Percentiles rank a stretch among this genome's conserved stretches.
phyloP scores from a whole-genome alignment of 1,140 invertebrate species.

The Colletes gigas region DNA sequence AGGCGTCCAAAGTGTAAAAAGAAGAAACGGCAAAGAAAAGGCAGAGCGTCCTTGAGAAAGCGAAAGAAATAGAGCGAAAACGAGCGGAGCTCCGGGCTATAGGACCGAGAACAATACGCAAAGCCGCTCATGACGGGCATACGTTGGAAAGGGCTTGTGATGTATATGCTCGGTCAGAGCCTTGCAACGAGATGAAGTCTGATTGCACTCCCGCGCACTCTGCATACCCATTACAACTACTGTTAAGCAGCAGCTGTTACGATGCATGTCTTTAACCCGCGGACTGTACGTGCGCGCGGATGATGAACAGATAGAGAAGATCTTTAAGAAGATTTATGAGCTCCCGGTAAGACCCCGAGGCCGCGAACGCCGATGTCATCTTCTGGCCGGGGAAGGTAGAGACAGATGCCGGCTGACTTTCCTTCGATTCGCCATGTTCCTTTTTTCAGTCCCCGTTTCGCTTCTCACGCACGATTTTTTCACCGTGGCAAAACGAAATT shows the following conservation, averaged over 20 bases:
- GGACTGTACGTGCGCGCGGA: constrained; percentile 37
- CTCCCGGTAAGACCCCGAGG: constrained; percentile 51
- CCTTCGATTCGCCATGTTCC: constrained; percentile 12
- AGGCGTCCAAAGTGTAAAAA: background rate
- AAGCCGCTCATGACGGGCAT: constrained; percentile 53
- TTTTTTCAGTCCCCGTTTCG: background rate
- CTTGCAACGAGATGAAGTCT: constrained; percentile 63
- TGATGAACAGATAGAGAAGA: constrained; percentile 70
- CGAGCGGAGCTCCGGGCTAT: constrained; percentile 39
- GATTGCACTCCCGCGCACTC: constrained; percentile 67
- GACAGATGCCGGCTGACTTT: constrained; percentile 2
- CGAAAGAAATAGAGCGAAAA: constrained; percentile 61
- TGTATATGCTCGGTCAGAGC: constrained; percentile 48
- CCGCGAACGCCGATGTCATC: constrained; percentile 39
- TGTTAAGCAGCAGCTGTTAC: constrained; percentile 68
- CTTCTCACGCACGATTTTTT: background rate
- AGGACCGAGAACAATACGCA: constrained; percentile 56
- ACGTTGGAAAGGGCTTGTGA: constrained; percentile 41
- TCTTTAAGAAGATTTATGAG: constrained; percentile 75
- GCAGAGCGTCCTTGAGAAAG: constrained; percentile 27
- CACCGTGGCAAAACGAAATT: background rate
- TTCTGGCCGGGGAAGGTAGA: constrained; percentile 12
- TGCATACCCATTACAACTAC: constrained; percentile 67
- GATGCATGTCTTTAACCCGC: constrained; percentile 48
- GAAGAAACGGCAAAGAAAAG: constrained; percentile 9